A percentile compares a stretch with the other conserved stretches of the same genome.
Evolutionary conservation across 2,888 invertebrate species (phyloP).

Genomic region (Cinara cedri): DNA sequence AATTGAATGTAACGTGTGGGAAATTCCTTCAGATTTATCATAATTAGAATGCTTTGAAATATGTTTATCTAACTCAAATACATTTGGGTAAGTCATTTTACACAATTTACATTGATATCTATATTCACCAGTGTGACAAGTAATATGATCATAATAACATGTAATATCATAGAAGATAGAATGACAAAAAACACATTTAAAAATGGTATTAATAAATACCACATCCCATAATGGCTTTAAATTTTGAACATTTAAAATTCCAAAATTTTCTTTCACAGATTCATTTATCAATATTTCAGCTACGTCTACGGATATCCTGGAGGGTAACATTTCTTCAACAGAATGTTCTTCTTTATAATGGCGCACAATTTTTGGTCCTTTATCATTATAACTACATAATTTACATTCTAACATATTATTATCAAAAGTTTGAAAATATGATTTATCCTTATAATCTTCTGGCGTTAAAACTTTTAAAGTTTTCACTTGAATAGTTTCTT

Average conservation of each 20-base stretch:
- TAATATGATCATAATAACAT: slow-evolving; percentile 75
- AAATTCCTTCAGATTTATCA: slow-evolving; percentile 32
- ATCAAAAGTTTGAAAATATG: slow-evolving; percentile 29
- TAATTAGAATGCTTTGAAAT: slow-evolving; percentile 13
- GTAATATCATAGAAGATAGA: slow-evolving; percentile 30
- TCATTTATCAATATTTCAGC: slow-evolving; percentile 35
- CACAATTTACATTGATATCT: slow-evolving; percentile 72
- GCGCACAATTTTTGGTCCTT: slow-evolving; percentile 24
- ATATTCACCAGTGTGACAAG: slow-evolving; percentile 80
- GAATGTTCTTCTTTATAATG: slow-evolving; percentile 29
- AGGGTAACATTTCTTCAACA: slow-evolving; percentile 35
- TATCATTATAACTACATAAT: slow-evolving; percentile 28
- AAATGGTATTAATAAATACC: background rate
- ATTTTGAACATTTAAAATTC: background rate
- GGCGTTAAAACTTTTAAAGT: background rate
- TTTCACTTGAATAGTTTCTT: background rate
- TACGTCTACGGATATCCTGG: slow-evolving; percentile 16
- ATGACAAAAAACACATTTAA: slow-evolving; percentile 58
- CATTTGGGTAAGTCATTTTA: slow-evolving; percentile 8
- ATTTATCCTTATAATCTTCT: slow-evolving; percentile 22
- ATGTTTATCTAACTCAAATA: slow-evolving; percentile 27
- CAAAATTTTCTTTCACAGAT: slow-evolving; percentile 23
- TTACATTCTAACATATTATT: slow-evolving; percentile 44
- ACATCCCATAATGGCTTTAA: background rate
- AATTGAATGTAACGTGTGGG: background rate